These are phyloP conservation scores for Dynastes tityus DNA, from an alignment of 2,888 invertebrate species.

Conservation along the genomic window DNA sequence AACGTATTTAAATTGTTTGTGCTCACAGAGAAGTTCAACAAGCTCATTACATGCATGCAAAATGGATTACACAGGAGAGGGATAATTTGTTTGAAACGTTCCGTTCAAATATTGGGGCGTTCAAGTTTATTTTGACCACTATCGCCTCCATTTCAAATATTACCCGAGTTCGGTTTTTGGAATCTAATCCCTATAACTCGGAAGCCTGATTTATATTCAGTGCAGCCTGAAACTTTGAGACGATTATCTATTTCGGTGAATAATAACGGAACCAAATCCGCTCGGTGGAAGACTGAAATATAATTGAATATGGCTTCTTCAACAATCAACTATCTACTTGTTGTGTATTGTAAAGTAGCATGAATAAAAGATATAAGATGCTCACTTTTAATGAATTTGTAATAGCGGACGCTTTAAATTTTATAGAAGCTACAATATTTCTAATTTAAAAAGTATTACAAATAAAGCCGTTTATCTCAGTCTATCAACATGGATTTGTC, in stretches of 20 bases:
- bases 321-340: background rate
- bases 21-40: background rate
- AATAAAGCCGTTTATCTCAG: too few relatives aligned
- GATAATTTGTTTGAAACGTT: slow-evolving; percentile 23
- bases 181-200: slow-evolving; percentile 11
- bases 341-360: too few relatives aligned
- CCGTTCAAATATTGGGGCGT: slow-evolving; percentile 30
- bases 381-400: background rate
- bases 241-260: slow-evolving; percentile 43
- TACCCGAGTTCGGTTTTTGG: slow-evolving; percentile 5
- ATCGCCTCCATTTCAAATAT: slow-evolving; percentile 30
- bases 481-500: too few relatives aligned
- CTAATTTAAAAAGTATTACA: too few relatives aligned
- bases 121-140: slow-evolving; percentile 31
- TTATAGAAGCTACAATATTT: background rate
- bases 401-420: background rate
- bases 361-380: background rate
- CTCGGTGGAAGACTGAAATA: slow-evolving; percentile 14
- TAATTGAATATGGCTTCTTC: slow-evolving; percentile 30
- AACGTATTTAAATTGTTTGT: background rate
- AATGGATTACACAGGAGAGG: background rate
- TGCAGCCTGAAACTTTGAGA: slow-evolving; percentile 35
- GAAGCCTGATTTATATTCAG: slow-evolving; percentile 41
- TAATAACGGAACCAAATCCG: slow-evolving; percentile 19
- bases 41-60: slow-evolving; percentile 3